Base-by-base conservation (phyloP, 2,797 vertebrate species). In the Protosalanx chinensis region DNA sequence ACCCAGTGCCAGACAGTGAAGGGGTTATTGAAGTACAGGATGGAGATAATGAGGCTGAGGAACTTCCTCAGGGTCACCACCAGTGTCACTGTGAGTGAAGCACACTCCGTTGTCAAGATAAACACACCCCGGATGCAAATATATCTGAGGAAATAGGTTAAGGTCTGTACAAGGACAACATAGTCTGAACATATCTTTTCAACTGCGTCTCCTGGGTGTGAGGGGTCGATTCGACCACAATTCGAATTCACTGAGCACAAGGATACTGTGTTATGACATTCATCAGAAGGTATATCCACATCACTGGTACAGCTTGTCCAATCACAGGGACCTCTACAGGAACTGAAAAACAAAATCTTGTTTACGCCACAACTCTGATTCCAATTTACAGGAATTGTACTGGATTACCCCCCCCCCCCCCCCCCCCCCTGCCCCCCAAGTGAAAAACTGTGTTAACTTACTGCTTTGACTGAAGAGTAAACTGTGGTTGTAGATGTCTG, bases 221-320 rank as follows among this genome's bases (percentile, higher is more conserved):
- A 4, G 16, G 16, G 13, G 13, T 53, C 23, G 13, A 61, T 32
- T 51, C 23, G 27, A 56, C 8, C 67, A 70, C 63, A 56, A 32
- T 58, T 0, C 0, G 2, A 16, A 49, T 7, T 16, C 35, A 6
- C 23, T 49, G 8, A 35, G 8, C 15, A 68, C 84, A 93, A 98
- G 96, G 98, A 99, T 99, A 99, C 96, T 99, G 98, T 64, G 98
- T 99, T 88, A 99, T 68, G 63, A 98, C 81, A 0, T 99, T 99
- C 91, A 97, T 89, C 74, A 96, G 79, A 75, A 99, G 93, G 90
- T 97, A 98, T 81, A 98, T 81, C 97, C 98, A 99, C 97, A 99
- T 92, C 82, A 96, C 78, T 0, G 97, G 98, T 75, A 98, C 1
- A 0, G 86, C 82, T 72, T 92, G 41, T 5, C 93, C 93, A 0